phyloP scores from a whole-genome alignment of 1,140 invertebrate species.

The Coelopa frigida region DNA sequence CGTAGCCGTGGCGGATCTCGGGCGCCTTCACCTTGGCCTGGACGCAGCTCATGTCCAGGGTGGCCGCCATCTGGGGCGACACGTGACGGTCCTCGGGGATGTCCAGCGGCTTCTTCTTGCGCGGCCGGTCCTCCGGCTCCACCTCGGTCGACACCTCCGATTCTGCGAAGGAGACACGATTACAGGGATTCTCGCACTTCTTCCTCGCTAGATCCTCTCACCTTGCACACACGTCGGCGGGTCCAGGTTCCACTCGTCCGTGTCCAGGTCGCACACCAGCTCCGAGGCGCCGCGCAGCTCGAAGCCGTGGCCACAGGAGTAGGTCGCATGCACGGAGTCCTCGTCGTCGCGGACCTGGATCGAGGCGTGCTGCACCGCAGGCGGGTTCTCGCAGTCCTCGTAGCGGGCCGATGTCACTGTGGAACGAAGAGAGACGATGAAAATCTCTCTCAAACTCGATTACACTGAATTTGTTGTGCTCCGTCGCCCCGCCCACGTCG shows the following conservation, averaged over 20 bases:
- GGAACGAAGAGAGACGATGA: background rate
- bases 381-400: constrained; percentile 24
- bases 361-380: constrained; percentile 21
- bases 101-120: constrained; percentile 17
- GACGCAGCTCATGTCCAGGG: constrained; percentile 34
- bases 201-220: constrained; percentile 2
- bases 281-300: constrained; percentile 19
- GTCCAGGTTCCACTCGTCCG: constrained; percentile 33
- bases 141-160: constrained; percentile 9
- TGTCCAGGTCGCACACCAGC: constrained; percentile 24
- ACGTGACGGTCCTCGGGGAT: constrained; percentile 29
- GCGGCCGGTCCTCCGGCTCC: background rate
- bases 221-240: constrained; percentile 26
- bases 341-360: constrained; percentile 16
- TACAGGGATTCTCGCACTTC: background rate
- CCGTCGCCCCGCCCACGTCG: background rate
- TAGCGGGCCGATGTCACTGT: constrained; percentile 15
- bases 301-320: constrained; percentile 27
- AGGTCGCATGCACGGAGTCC: constrained; percentile 22
- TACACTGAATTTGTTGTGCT: background rate
- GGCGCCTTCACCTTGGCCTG: constrained; percentile 30
- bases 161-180: too few species aligned
- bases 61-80: constrained; percentile 14
- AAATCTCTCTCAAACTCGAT: background rate
- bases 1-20: constrained; percentile 28